Conservation (phyloP, 2,113 vertebrate species). For the Leptocoma aspasia region DNA sequence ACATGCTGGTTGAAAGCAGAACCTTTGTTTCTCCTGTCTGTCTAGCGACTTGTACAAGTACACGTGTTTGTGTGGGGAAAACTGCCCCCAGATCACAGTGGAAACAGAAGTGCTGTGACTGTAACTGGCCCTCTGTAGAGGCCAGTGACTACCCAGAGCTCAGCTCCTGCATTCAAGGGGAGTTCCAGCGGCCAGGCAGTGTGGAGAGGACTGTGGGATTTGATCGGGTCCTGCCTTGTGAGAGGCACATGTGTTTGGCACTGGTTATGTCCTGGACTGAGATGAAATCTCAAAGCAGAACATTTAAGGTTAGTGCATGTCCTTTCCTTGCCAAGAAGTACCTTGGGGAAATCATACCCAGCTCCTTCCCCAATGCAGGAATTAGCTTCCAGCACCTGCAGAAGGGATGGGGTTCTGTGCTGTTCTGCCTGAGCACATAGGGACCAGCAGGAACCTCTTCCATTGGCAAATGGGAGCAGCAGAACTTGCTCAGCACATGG, state of each 20-base stretch:
- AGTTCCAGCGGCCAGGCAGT: fast-evolving
- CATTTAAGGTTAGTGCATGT: fast-evolving
- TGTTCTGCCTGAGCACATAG: fast-evolving
- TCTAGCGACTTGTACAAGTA: neutral
- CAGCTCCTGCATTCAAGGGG: fast-evolving
- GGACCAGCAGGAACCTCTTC: neutral
- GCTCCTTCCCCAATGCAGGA: neutral
- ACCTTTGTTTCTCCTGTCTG: neutral
- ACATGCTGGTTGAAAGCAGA: neutral
- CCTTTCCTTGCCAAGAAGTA: neutral
- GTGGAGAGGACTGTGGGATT: neutral
- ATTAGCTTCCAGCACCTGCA: neutral
- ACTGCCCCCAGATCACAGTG: neutral
- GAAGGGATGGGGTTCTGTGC: neutral
- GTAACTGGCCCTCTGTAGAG: neutral
- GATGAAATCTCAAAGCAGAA: neutral
- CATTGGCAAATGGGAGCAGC: neutral
- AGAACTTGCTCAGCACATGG: neutral
- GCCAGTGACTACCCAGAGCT: neutral
- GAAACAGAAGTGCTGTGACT: neutral
- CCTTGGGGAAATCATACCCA: neutral
- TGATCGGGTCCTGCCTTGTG: fast-evolving
- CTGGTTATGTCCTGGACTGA: fast-evolving
- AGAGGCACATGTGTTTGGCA: too few species aligned
- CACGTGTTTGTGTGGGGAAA: neutral